Evolutionary conservation across 2,797 vertebrate genomes (phyloP).

Genomic region (Centroberyx gerrardi): DNA sequence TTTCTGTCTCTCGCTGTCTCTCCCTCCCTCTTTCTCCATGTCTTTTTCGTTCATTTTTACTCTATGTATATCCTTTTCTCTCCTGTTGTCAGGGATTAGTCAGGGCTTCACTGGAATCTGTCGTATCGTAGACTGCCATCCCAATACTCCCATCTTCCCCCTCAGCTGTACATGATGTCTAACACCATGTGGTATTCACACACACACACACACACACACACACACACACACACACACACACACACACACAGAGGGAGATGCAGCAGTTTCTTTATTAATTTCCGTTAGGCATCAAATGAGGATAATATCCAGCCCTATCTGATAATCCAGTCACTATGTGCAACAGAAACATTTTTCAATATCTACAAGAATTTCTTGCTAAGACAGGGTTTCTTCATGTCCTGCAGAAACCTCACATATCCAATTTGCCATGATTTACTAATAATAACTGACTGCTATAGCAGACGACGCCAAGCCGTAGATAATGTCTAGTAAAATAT

Average conservation of each 20-base stretch:
- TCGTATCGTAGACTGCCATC: not conserved
- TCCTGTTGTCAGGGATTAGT: conserved; percentile 8
- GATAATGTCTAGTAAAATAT: conserved; percentile 27
- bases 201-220: not conserved
- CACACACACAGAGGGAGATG: not conserved
- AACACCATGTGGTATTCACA: not conserved
- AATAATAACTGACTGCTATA: no score
- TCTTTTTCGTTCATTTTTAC: not conserved
- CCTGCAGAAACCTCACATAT: no score
- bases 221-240: not conserved
- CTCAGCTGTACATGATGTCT: not conserved
- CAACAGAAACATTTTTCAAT: no score
- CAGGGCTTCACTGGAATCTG: not conserved
- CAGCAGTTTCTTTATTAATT: not conserved
- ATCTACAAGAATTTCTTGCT: no score
- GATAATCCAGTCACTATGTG: not conserved
- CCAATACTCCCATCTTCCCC: not conserved
- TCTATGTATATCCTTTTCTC: not conserved
- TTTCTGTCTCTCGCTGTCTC: not conserved
- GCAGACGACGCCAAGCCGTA: not conserved
- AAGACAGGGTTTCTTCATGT: no score
- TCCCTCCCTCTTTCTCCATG: not conserved
- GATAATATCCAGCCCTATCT: not conserved
- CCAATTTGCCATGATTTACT: no score
- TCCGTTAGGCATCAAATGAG: not conserved